Conservation (phyloP, 53 echinoderm and acorn worm genomes). For the Astropecten irregularis region DNA sequence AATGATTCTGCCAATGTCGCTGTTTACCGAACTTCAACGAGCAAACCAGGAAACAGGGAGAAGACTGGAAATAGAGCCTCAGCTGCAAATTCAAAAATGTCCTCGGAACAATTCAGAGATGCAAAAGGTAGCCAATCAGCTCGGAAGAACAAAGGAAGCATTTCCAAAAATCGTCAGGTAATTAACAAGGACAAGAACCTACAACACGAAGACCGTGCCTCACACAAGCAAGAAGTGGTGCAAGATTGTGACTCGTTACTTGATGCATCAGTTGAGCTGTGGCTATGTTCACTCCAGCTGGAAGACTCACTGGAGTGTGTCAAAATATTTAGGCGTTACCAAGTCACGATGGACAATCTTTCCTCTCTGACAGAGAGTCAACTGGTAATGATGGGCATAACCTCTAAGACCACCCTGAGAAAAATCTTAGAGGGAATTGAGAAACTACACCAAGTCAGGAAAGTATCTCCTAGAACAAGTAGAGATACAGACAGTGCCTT, state of each 20-base stretch:
- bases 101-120: background rate
- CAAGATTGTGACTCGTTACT: background rate
- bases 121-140: background rate
- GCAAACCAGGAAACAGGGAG: background rate
- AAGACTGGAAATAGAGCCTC: background rate
- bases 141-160: background rate
- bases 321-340: constrained; percentile 20
- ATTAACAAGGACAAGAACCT: background rate
- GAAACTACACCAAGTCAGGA: background rate
- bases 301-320: constrained; percentile 43
- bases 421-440: constrained; percentile 46
- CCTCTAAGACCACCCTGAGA: background rate
- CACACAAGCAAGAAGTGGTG: background rate
- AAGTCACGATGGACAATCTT: constrained; percentile 53
- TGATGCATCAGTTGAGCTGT: constrained; percentile 31
- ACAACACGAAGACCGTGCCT: background rate
- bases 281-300: constrained; percentile 56
- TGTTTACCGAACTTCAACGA: background rate
- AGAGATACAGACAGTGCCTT: background rate
- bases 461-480: background rate
- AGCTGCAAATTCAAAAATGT: background rate
- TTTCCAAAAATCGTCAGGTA: background rate
- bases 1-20: background rate
- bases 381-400: constrained; percentile 41
- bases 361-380: constrained; percentile 16